Conservation (phyloP, 2,797 vertebrate species). For the Tokudaia muenninki region DNA sequence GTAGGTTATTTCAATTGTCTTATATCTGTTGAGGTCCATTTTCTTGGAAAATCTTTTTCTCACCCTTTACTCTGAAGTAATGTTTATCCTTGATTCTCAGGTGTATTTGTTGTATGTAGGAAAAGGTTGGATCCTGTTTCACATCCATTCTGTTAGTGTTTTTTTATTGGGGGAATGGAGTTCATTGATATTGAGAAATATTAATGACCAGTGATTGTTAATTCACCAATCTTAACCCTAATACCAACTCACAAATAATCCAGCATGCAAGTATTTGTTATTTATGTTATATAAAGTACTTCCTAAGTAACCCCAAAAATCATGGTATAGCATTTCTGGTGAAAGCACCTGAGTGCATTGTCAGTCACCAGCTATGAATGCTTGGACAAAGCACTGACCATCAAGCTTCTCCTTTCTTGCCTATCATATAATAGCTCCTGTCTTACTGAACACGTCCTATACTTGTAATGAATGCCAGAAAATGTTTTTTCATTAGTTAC, state of each 20-base stretch:
- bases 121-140: background rate
- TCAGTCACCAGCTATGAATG: background rate
- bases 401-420: background rate
- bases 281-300: background rate
- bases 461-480: background rate
- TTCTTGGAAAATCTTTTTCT: background rate
- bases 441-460: background rate
- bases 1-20: background rate
- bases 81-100: background rate
- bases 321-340: background rate
- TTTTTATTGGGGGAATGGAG: background rate
- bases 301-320: background rate
- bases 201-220: background rate
- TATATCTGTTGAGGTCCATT: background rate
- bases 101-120: background rate
- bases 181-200: background rate
- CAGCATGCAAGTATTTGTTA: background rate
- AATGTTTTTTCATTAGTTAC: conserved; percentile 22
- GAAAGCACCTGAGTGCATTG: background rate
- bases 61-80: background rate
- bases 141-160: background rate
- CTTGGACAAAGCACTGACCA: background rate
- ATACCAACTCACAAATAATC: background rate
- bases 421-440: background rate
- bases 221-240: background rate